phyloP scores from a whole-genome alignment of 2,113 vertebrate genomes.

The Atractosteus spatula region DNA sequence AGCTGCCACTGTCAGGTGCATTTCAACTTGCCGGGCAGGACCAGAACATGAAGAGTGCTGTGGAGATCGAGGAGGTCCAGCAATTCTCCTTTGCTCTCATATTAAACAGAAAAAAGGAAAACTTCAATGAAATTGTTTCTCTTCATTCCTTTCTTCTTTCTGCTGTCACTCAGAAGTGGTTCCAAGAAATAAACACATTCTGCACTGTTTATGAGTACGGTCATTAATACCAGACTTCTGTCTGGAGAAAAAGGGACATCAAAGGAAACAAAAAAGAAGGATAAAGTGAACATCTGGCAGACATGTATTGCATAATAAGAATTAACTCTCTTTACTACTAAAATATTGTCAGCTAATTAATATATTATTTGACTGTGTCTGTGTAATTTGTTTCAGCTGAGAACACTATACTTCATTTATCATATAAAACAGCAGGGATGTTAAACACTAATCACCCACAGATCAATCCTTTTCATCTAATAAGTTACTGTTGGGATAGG shows the following conservation, averaged over 20 bases:
- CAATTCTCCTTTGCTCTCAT: too few species aligned
- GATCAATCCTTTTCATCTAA: too few species aligned
- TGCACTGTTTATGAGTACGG: slow-evolving; percentile 6
- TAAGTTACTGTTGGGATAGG: too few species aligned
- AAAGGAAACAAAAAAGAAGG: background rate
- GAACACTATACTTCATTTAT: too few species aligned
- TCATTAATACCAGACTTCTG: slow-evolving; percentile 9
- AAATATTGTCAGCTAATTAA: background rate
- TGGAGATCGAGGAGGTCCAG: too few species aligned
- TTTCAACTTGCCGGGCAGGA: too few species aligned
- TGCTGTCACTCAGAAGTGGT: slow-evolving; percentile 11
- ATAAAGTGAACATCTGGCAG: background rate
- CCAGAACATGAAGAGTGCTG: too few species aligned
- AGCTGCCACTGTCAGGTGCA: too few species aligned
- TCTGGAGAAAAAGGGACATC: slow-evolving; percentile 8
- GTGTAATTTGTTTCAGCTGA: too few species aligned
- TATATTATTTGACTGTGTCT: background rate
- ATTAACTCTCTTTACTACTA: background rate
- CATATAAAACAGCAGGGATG: too few species aligned
- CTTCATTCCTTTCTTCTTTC: background rate
- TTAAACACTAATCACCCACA: too few species aligned
- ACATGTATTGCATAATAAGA: background rate
- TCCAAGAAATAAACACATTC: slow-evolving; percentile 4
- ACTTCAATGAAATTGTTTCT: background rate
- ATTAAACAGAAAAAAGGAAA: background rate